A percentile compares a stretch with the other conserved stretches of the same genome.
These are phyloP conservation scores for Caenorhabditis japonica DNA, from an alignment of 2,888 invertebrate species.

Conservation along the genomic window DNA sequence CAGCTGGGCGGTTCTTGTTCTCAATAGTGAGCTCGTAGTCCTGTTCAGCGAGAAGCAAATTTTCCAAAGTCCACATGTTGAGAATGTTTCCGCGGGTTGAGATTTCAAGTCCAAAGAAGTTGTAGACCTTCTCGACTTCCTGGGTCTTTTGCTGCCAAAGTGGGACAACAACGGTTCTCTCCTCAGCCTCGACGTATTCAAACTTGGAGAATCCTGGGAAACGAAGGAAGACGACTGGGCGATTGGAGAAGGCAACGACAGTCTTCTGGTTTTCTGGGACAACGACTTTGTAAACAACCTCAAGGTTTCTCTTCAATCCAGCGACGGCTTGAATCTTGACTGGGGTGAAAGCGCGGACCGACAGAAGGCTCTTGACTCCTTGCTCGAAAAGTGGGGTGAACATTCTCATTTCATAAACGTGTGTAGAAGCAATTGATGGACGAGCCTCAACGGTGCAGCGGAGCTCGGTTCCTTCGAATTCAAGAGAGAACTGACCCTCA, in stretches of 20 bases:
- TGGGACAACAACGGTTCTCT: conserved; percentile 63
- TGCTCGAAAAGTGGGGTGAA: conserved; percentile 66
- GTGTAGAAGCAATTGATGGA: conserved; percentile 61
- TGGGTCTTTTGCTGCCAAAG: conserved; percentile 52
- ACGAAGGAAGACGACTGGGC: conserved; percentile 65
- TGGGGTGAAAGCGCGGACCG: conserved; percentile 62
- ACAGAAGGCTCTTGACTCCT: conserved; percentile 67
- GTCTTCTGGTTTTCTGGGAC: conserved; percentile 60
- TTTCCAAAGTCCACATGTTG: conserved; percentile 45
- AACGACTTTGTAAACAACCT: conserved; percentile 39
- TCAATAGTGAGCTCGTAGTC: conserved; percentile 59
- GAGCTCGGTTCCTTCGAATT: conserved; percentile 37
- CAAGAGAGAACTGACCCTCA: conserved; percentile 49
- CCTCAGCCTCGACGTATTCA: conserved; percentile 59
- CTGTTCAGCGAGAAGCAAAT: conserved; percentile 63
- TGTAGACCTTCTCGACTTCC: conserved; percentile 43
- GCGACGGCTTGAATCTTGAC: conserved; percentile 60
- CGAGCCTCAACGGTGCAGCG: conserved; percentile 48
- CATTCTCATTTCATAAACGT: conserved; percentile 56
- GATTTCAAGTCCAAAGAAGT: conserved; percentile 57
- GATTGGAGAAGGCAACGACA: conserved; percentile 52
- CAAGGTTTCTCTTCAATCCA: conserved; percentile 38
- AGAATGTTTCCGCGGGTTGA: conserved; percentile 58
- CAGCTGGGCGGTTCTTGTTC: conserved; percentile 51
- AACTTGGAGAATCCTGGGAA: conserved; percentile 49